Conservation (phyloP, 2,888 invertebrate species). For the Orchesella flavescens region DNA sequence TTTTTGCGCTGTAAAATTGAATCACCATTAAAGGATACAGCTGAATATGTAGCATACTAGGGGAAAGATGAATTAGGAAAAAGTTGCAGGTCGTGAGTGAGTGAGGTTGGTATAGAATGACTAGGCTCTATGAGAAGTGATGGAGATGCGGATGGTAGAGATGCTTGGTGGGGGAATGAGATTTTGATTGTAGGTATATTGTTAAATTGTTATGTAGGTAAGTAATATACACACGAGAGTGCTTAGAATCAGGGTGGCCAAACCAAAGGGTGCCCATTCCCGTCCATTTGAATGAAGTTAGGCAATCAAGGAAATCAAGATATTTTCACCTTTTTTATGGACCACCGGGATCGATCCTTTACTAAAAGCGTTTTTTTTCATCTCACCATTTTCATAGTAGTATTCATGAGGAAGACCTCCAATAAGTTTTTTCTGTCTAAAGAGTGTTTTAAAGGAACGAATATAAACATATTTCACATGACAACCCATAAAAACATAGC, state of each 20-base stretch:
- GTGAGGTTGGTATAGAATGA: not conserved
- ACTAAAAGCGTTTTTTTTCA: slow-evolving; percentile 45
- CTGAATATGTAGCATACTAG: no score
- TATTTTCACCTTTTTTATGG: slow-evolving; percentile 63
- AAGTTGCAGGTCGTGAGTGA: no score
- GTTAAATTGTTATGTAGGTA: no score
- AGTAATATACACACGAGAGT: not conserved
- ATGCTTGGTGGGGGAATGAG: no score
- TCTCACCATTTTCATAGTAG: not conserved
- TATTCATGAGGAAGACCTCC: slow-evolving; percentile 13
- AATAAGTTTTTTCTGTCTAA: slow-evolving; percentile 12
- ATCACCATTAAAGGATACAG: no score
- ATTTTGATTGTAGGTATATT: no score
- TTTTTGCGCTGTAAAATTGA: no score
- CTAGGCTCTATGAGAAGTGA: not conserved
- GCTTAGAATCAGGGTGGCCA: slow-evolving; percentile 49
- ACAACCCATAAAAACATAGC: slow-evolving; percentile 32
- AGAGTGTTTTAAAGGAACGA: slow-evolving; percentile 14
- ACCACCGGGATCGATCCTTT: slow-evolving; percentile 63
- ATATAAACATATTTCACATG: slow-evolving; percentile 47
- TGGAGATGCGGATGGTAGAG: not conserved
- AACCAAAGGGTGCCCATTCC: slow-evolving; percentile 56
- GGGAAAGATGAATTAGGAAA: no score
- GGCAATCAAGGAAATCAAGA: slow-evolving; percentile 62
- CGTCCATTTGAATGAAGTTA: slow-evolving; percentile 47